phyloP scores from a whole-genome alignment of 2,888 invertebrate genomes.

The Chrysomela aeneicollis region DNA sequence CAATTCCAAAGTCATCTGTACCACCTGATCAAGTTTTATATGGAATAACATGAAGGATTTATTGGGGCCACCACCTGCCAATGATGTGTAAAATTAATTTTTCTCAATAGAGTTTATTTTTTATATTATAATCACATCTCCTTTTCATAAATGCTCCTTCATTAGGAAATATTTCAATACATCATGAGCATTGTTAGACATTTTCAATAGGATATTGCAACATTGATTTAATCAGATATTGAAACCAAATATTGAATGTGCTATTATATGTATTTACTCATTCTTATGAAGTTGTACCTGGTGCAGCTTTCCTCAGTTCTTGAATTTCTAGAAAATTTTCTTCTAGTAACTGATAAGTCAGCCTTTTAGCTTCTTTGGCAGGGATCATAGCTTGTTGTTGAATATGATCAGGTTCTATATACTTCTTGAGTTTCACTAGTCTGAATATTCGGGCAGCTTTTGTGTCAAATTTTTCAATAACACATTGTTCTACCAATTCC shows the following conservation, averaged over 20 bases:
- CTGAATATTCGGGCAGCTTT: constrained; percentile 89
- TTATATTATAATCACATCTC: no score
- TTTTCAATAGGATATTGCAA: no score
- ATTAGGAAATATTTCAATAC: no score
- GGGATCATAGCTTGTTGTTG: constrained; percentile 94
- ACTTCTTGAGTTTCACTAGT: constrained; percentile 79
- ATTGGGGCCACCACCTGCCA: constrained; percentile 67
- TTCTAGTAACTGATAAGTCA: constrained; percentile 85
- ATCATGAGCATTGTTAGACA: no score
- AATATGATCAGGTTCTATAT: constrained; percentile 90
- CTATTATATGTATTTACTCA: no score
- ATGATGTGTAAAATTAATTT: no score
- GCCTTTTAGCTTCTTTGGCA: constrained; percentile 89
- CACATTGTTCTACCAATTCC: constrained; percentile 78
- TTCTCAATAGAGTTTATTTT: no score
- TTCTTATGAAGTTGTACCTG: not conserved
- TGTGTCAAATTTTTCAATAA: constrained; percentile 85
- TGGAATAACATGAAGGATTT: constrained; percentile 83
- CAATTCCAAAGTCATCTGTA: constrained; percentile 73
- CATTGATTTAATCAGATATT: no score
- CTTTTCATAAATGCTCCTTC: no score
- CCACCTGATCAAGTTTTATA: constrained; percentile 74
- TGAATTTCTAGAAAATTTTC: constrained; percentile 76
- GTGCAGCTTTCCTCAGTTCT: constrained; percentile 65
- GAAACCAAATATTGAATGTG: no score